phyloP scores from a whole-genome alignment of 2,797 vertebrate genomes.

The Centroberyx gerrardi region DNA sequence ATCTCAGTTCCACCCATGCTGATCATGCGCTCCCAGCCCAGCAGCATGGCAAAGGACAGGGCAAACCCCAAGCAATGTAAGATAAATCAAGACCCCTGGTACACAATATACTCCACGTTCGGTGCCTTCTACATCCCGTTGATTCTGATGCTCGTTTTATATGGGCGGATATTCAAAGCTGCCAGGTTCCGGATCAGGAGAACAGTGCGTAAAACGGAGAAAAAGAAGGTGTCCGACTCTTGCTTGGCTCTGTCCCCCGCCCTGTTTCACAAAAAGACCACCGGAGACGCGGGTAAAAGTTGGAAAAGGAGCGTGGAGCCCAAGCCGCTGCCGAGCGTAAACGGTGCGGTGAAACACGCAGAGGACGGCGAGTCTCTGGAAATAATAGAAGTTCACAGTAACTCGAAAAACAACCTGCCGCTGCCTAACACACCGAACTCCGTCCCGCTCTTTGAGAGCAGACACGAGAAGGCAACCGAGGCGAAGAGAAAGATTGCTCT shows the following conservation, averaged over 20 bases:
- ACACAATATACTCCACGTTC: slow-evolving; percentile 95
- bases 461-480: slow-evolving; percentile 92
- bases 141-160: slow-evolving; percentile 93
- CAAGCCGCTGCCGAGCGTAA: slow-evolving; percentile 81
- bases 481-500: slow-evolving; percentile 94
- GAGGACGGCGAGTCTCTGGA: slow-evolving; percentile 92
- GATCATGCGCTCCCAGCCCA: slow-evolving; percentile 93
- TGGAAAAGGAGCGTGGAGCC: slow-evolving; percentile 90
- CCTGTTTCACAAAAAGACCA: slow-evolving; percentile 82
- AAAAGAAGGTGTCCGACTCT: slow-evolving; percentile 85
- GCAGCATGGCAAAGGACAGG: slow-evolving; percentile 89
- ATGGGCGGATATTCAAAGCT: slow-evolving; percentile 97
- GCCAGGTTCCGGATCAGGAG: slow-evolving; percentile 96
- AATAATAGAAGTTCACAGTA: slow-evolving; percentile 92
- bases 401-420: slow-evolving; percentile 88
- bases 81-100: slow-evolving; percentile 94
- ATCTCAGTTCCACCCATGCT: slow-evolving; percentile 96
- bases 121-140: slow-evolving; percentile 97
- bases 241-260: slow-evolving; percentile 86
- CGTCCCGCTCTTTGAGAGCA: slow-evolving; percentile 85
- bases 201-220: slow-evolving; percentile 88
- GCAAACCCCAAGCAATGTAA: slow-evolving; percentile 92
- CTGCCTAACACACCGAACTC: slow-evolving; percentile 83
- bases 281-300: slow-evolving; percentile 83
- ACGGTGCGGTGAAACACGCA: slow-evolving; percentile 89